Evolutionary conservation across 2,797 vertebrate genomes (phyloP), one percentile per base, ranked within the genome.

Genomic region (Crotalus adamanteus): DNA sequence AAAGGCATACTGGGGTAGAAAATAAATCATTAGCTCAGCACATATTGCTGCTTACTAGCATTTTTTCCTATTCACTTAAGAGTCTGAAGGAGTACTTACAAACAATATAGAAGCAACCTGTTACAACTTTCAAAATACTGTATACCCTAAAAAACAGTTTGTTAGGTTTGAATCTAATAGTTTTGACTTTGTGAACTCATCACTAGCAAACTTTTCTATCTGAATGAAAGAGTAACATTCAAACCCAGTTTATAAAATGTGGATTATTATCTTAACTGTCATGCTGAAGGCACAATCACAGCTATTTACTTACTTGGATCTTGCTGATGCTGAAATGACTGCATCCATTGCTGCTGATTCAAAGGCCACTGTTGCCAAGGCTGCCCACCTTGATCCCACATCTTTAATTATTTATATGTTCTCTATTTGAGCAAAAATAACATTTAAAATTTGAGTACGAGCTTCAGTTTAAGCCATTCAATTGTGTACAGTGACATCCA

Each of bases 321-420:
- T 95, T 99, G 99, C 94, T 99, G 99, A 97, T 99, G 99, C 96
- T 99, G 99, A 97, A 99, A 99, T 60, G 99, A 99, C 97, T 99
- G 99, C 99, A 99, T 99, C 99, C 99, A 99, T 93, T 99, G 99
- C 95, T 99, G 99, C 95, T 99, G 99, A 97, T 99, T 99, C 97
- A 99, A 97, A 96, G 99, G 99, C 99, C 99, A 99, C 95, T 99
- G 99, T 96, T 99, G 99, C 99, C 99, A 99, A 97, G 99, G 99
- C 93, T 99, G 99, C 97, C 99, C 99, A 98, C 99, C 99, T 98
- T 99, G 99, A 98, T 99, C 99, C 99, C 99, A 99, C 99, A 99
- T 99, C 97, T 97, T 97, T 96, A 96, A 95, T 96, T 96, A 96
- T 96, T 96, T 97, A 96, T 97, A 95, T 95, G 97, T 93, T 96